Percentiles rank a stretch among this genome's conserved stretches.
phyloP scores from a whole-genome alignment of 2,888 invertebrate genomes.

The Plebejus melissa region DNA sequence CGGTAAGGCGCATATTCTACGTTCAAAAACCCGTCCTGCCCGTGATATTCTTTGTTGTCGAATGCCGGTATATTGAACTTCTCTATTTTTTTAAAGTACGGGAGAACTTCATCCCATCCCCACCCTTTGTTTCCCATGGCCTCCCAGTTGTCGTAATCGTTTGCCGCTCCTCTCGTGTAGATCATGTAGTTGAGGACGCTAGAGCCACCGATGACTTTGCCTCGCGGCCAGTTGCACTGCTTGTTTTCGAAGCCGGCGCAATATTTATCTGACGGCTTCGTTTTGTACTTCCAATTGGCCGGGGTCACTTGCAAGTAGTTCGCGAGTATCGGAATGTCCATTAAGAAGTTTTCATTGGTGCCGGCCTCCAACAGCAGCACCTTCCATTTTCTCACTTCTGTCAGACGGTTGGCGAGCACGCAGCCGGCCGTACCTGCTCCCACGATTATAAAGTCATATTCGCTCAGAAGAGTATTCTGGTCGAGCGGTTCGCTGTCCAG shows the following conservation, averaged over 20 bases:
- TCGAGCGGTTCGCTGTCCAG: conserved; percentile 76
- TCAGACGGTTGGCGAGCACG: conserved; percentile 84
- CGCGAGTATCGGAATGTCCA: conserved; percentile 87
- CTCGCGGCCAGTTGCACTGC: conserved; percentile 88
- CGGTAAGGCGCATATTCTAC: conserved; percentile 76
- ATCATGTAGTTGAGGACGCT: conserved; percentile 90
- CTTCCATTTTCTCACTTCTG: conserved; percentile 83
- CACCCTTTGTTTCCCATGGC: conserved; percentile 85
- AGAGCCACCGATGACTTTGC: conserved; percentile 90
- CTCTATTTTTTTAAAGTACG: conserved; percentile 89
- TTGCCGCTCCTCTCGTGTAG: conserved; percentile 84
- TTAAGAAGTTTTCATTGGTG: conserved; percentile 82
- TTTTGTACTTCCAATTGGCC: conserved; percentile 90
- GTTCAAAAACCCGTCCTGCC: conserved; percentile 76
- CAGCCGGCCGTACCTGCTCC: conserved; percentile 91
- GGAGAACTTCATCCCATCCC: conserved; percentile 85
- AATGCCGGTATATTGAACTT: conserved; percentile 81
- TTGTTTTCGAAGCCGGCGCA: conserved; percentile 87
- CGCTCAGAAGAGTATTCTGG: conserved; percentile 64
- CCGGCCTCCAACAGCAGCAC: conserved; percentile 87
- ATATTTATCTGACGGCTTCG: conserved; percentile 84
- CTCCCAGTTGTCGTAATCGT: conserved; percentile 89
- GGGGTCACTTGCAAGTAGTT: conserved; percentile 85
- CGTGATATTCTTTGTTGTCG: conserved; percentile 74
- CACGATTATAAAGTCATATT: conserved; percentile 88